Percentiles rank a stretch among this genome's conserved stretches.
Evolutionary conservation across 1,140 invertebrate genomes (phyloP).

Genomic region (Conus betulinus): DNA sequence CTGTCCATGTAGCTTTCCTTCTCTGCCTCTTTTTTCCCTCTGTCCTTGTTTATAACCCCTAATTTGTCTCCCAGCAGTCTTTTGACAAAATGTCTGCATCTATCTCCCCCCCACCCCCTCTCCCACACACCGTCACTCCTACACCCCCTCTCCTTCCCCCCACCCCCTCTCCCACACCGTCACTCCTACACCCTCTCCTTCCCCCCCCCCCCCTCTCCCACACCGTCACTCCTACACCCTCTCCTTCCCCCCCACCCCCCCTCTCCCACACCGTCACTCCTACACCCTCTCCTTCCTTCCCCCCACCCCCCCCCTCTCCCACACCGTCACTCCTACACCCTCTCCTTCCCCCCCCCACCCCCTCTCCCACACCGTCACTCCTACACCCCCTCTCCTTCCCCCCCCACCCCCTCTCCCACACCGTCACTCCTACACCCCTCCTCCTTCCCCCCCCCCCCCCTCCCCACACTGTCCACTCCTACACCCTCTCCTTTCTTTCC

Average conservation of each 20-base stretch:
- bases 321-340: neutral
- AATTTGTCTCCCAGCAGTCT: neutral
- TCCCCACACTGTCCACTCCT: neutral
- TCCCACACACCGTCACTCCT: neutral
- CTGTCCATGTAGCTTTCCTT: neutral
- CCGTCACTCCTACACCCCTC: neutral
- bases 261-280: neutral
- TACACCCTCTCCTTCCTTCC: neutral
- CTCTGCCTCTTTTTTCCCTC: constrained; percentile 1
- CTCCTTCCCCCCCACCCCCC: neutral
- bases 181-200: neutral
- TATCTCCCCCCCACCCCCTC: neutral
- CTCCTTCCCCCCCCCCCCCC: neutral
- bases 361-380: neutral
- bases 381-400: neutral
- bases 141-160: too few relatives aligned
- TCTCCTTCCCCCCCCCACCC: neutral
- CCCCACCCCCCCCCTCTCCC: neutral
- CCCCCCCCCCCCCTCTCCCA: neutral
- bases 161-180: neutral
- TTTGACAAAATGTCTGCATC: neutral
- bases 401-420: too few relatives aligned
- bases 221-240: too few relatives aligned
- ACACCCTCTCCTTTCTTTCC: neutral
- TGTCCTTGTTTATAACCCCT: neutral